Evolutionary conservation across 2,888 invertebrate species (phyloP).

Genomic region (Oeneis ivallda): DNA sequence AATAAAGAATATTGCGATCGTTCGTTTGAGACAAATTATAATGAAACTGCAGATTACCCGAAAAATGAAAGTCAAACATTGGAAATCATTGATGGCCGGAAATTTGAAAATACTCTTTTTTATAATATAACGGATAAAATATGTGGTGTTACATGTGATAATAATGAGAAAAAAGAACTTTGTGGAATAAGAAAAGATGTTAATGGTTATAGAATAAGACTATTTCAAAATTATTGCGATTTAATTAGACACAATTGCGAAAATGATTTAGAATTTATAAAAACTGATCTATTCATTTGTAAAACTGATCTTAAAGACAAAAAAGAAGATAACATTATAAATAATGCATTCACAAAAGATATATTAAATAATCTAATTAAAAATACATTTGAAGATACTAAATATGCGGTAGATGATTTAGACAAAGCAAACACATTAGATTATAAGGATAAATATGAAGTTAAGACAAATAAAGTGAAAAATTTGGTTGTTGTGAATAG

Average conservation of each 20-base stretch:
- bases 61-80: background rate
- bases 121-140: conserved; percentile 7
- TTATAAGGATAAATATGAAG: conserved; percentile 15
- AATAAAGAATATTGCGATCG: conserved; percentile 53
- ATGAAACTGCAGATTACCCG: conserved; percentile 17
- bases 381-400: background rate
- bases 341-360: background rate
- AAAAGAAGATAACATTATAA: conserved; percentile 6
- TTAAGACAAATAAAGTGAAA: conserved; percentile 32
- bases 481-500: conserved; percentile 56
- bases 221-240: conserved; percentile 57
- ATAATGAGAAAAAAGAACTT: conserved; percentile 37
- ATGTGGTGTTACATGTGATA: conserved; percentile 30
- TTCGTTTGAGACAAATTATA: conserved; percentile 37
- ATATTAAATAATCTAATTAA: background rate
- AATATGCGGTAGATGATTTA: background rate
- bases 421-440: background rate
- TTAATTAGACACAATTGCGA: conserved; percentile 57
- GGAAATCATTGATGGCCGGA: conserved; percentile 6
- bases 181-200: conserved; percentile 60
- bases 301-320: conserved; percentile 30
- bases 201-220: conserved; percentile 54
- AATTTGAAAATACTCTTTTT: conserved; percentile 21
- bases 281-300: conserved; percentile 58
- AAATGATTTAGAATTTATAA: conserved; percentile 46